These are phyloP conservation scores for Ooceraea biroi DNA, from an alignment of 1,140 invertebrate species.

Conservation along the genomic window DNA sequence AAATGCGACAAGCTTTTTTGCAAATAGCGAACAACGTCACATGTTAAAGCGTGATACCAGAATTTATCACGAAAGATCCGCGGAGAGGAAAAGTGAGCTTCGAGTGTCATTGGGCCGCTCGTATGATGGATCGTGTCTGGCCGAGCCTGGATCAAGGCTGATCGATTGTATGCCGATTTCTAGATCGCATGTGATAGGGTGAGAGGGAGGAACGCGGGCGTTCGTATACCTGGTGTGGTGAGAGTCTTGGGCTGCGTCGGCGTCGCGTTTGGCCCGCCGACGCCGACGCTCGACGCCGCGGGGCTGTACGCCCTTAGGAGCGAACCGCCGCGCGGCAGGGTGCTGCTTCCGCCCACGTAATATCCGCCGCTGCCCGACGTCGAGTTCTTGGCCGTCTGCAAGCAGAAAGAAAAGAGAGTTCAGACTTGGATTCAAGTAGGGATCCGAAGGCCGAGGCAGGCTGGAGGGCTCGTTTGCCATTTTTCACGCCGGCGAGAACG, in stretches of 20 bases:
- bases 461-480: not conserved
- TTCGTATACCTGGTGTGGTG: constrained; percentile 81
- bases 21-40: no score
- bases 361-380: constrained; percentile 84
- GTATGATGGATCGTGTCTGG: constrained; percentile 12
- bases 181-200: not conserved
- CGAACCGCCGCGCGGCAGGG: constrained; percentile 88
- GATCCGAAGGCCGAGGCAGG: no score
- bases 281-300: constrained; percentile 84
- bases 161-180: no score
- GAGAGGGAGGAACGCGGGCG: not conserved
- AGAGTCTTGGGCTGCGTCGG: constrained; percentile 81
- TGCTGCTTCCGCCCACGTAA: constrained; percentile 89
- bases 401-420: constrained; percentile 53
- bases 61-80: not conserved
- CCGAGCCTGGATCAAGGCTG: no score
- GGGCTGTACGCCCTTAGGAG: constrained; percentile 90
- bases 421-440: not conserved
- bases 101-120: constrained; percentile 41
- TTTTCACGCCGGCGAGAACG: constrained; percentile 6
- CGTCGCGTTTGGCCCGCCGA: constrained; percentile 79
- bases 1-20: no score
- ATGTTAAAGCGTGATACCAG: no score
- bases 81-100: no score
- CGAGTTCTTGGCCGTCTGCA: constrained; percentile 85